phyloP scores from a whole-genome alignment of 2,888 invertebrate species.

The Conomelus anceps region DNA sequence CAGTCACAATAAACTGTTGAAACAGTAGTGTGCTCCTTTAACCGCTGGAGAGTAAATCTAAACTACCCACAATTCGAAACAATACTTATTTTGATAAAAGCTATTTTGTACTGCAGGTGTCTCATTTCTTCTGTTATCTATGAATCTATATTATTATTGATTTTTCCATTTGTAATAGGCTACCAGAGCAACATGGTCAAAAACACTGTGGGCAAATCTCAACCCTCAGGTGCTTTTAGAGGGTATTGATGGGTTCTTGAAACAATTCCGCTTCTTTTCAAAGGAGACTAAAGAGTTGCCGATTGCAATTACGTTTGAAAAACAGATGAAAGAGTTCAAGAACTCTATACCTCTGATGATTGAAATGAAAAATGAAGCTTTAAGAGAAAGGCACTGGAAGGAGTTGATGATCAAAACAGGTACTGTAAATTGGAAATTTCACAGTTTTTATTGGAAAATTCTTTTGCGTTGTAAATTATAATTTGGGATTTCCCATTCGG shows the following conservation, averaged over 20 bases:
- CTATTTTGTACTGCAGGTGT: no score
- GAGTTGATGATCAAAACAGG: constrained; percentile 80
- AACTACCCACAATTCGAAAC: no score
- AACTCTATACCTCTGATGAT: constrained; percentile 83
- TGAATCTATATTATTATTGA: not conserved
- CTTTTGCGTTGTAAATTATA: no score
- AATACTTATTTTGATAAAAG: no score
- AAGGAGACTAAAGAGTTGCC: constrained; percentile 50
- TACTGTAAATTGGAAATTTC: no score
- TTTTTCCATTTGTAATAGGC: not conserved
- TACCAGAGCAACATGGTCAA: constrained; percentile 56
- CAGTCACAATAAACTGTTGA: no score
- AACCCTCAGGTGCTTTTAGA: constrained; percentile 76
- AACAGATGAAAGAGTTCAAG: constrained; percentile 82
- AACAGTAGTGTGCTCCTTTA: no score
- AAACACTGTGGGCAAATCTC: constrained; percentile 79
- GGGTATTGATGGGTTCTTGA: constrained; percentile 78
- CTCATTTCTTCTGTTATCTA: not conserved
- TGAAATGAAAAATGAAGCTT: constrained; percentile 82
- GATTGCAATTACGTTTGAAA: constrained; percentile 63
- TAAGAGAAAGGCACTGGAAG: constrained; percentile 85
- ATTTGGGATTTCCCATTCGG: no score
- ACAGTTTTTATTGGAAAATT: no score
- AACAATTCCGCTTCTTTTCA: constrained; percentile 68
- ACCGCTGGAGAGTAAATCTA: no score